Percentiles rank a stretch among this genome's conserved stretches.
These are phyloP conservation scores for Caenorhabditis briggsae DNA, from an alignment of 1,140 invertebrate species.

Conservation along the genomic window DNA sequence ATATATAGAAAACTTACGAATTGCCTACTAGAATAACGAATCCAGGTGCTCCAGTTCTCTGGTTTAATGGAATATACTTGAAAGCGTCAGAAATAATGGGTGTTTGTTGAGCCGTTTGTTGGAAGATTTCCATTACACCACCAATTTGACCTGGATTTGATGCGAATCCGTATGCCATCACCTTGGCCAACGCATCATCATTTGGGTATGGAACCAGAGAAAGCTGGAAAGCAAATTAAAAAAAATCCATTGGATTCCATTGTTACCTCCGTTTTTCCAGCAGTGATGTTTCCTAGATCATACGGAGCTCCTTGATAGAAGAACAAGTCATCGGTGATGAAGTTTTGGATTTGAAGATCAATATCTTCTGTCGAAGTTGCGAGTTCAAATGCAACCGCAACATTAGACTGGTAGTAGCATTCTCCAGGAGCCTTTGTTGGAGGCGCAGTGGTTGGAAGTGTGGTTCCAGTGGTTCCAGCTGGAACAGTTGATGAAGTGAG, in stretches of 20 bases:
- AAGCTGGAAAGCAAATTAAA: too few relatives aligned
- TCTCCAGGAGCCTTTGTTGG: not conserved
- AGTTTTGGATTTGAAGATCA: not conserved
- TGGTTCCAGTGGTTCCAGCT: not conserved
- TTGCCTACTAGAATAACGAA: not conserved
- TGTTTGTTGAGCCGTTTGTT: not conserved
- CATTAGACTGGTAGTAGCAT: constrained; percentile 11
- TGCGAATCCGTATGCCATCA: not conserved
- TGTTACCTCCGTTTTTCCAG: not conserved
- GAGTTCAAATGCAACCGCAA: not conserved
- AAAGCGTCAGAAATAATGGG: not conserved
- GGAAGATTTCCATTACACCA: not conserved
- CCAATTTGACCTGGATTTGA: not conserved
- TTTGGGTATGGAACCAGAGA: constrained; percentile 3
- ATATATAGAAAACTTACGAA: not conserved
- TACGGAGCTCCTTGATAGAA: not conserved
- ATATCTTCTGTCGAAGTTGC: not conserved
- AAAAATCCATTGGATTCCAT: too few relatives aligned
- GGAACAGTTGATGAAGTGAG: not conserved
- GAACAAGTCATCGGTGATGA: not conserved
- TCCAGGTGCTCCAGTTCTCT: not conserved
- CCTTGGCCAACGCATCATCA: not conserved
- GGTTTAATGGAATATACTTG: not conserved
- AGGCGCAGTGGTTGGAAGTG: not conserved
- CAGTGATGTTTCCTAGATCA: not conserved